These are phyloP conservation scores for Meandrusa payeni DNA, from an alignment of 2,888 invertebrate genomes.

Conservation along the genomic window DNA sequence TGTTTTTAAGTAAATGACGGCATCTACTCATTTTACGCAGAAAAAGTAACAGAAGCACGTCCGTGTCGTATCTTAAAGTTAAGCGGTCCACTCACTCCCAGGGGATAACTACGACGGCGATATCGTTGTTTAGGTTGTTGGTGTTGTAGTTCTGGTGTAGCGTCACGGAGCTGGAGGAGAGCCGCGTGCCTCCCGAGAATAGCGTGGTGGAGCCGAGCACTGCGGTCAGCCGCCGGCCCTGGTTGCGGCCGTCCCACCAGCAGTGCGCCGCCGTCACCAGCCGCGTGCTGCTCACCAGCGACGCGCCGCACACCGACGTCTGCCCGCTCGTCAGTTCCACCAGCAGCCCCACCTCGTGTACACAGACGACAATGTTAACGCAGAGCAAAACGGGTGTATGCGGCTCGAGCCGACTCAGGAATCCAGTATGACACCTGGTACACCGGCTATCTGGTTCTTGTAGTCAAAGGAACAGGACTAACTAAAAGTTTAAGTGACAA, in stretches of 20 bases:
- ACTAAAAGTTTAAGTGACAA: no score
- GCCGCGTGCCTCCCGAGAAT: conserved; percentile 19
- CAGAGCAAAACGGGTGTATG: not conserved
- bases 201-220: conserved; percentile 15
- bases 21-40: not conserved
- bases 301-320: conserved; percentile 13
- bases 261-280: conserved; percentile 20
- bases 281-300: conserved; percentile 16
- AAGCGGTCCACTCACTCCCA: conserved; percentile 2
- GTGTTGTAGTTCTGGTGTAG: conserved; percentile 12
- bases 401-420: no score
- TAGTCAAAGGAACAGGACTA: no score
- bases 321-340: conserved; percentile 4
- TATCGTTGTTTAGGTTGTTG: conserved; percentile 17
- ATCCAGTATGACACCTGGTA: no score
- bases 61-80: not conserved
- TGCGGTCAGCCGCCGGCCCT: conserved; percentile 7
- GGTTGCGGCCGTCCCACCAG: conserved; percentile 11
- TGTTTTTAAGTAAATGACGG: no score
- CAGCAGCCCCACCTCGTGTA: not conserved
- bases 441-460: no score
- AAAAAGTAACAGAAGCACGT: not conserved
- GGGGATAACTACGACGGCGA: conserved; percentile 13
- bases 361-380: not conserved
- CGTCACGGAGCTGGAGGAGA: conserved; percentile 7